Percentiles rank a stretch among this genome's conserved stretches.
Conservation (phyloP, 2,113 vertebrate species). For the Ptilonorhynchus violaceus region DNA sequence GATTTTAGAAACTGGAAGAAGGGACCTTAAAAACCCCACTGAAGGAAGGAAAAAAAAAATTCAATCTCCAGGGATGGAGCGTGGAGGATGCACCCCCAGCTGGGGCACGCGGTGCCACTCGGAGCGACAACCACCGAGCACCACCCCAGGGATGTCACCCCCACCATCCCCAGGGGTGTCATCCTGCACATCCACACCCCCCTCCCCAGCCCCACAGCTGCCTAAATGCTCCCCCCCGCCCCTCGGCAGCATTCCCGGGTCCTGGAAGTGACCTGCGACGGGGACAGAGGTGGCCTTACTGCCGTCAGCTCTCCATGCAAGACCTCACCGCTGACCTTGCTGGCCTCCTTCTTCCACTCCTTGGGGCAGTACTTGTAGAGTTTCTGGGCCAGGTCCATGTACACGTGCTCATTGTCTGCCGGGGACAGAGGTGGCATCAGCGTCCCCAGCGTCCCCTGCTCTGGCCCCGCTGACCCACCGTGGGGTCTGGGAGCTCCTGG, state of each 20-base stretch:
- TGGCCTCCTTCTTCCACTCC: constrained; percentile 98
- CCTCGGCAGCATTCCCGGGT: background rate
- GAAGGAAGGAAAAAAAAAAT: background rate
- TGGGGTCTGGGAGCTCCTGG: accelerated
- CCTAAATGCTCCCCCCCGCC: background rate
- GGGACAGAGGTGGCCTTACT: constrained; percentile 64
- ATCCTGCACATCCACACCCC: background rate
- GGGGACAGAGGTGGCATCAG: constrained; percentile 9
- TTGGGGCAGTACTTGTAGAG: constrained; percentile 98
- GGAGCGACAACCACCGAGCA: background rate
- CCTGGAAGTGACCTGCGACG: constrained; percentile 54
- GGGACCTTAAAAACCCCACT: background rate
- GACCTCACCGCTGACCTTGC: constrained; percentile 86
- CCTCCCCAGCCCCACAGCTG: background rate
- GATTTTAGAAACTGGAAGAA: background rate
- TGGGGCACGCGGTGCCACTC: accelerated
- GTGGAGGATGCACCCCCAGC: accelerated
- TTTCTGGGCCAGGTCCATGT: constrained; percentile 97
- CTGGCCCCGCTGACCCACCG: accelerated
- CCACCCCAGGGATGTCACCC: background rate
- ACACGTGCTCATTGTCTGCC: constrained; percentile 96
- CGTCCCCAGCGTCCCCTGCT: background rate
- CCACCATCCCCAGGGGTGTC: background rate
- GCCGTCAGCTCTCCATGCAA: constrained; percentile 72
- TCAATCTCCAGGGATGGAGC: background rate